Percentiles rank a stretch among this genome's conserved stretches.
Evolutionary conservation across 1,140 invertebrate genomes (phyloP).

Genomic region (Chlorops oryzae): DNA sequence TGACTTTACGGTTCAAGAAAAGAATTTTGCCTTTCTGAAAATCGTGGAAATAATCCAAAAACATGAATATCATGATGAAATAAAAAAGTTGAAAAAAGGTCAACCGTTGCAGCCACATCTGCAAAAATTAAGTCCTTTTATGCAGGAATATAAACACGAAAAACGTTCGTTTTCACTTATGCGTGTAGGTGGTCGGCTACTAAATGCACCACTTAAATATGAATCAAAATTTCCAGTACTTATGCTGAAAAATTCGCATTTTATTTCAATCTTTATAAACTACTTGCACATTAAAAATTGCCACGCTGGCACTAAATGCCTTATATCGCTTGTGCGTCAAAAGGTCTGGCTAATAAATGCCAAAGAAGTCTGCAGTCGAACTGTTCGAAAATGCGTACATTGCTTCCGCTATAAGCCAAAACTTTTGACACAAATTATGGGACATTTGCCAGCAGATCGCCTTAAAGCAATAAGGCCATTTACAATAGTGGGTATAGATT

Average conservation of each 20-base stretch:
- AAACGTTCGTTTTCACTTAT: background rate
- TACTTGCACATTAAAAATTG: background rate
- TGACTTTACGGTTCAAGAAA: no score
- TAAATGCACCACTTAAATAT: slow-evolving; percentile 2
- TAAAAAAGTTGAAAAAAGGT: no score
- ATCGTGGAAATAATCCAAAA: no score
- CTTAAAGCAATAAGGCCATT: slow-evolving; percentile 25
- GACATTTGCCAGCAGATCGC: slow-evolving; percentile 22
- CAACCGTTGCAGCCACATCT: no score
- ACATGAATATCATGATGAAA: no score
- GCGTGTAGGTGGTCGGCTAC: background rate
- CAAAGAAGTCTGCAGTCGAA: no score
- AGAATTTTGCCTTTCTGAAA: no score
- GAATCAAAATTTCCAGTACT: no score
- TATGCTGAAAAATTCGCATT: background rate
- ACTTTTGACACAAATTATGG: slow-evolving; percentile 31
- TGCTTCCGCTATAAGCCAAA: slow-evolving; percentile 30
- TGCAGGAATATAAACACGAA: no score
- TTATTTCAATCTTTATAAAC: background rate
- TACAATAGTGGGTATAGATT: slow-evolving; percentile 28
- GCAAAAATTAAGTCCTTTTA: no score
- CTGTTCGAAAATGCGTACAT: slow-evolving; percentile 29
- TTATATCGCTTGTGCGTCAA: background rate
- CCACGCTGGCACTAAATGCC: background rate
- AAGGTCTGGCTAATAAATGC: slow-evolving; percentile 30